Conservation (phyloP, 2,113 vertebrate species). For the Buteo buteo region DNA sequence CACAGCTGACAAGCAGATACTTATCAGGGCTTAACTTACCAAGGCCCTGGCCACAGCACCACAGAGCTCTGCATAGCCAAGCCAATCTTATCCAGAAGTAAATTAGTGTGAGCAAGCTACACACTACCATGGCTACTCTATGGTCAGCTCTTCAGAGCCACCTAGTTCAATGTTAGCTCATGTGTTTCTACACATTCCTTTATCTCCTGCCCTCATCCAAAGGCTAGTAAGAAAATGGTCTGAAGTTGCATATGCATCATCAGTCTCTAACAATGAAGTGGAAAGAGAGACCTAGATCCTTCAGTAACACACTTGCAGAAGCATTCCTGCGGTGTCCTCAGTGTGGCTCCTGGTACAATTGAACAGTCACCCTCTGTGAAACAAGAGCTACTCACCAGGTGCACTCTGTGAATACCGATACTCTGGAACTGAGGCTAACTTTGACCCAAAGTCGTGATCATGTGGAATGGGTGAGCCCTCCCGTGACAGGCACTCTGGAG, state of each 20-base stretch:
- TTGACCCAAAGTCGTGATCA: constrained; percentile 90
- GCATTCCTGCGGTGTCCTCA: background rate
- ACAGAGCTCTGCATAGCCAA: background rate
- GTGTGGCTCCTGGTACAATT: fast-evolving
- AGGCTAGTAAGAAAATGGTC: background rate
- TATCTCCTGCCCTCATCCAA: background rate
- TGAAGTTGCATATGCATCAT: background rate
- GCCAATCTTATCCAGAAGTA: background rate
- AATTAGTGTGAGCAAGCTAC: background rate
- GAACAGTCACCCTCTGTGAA: background rate
- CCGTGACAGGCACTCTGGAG: constrained; percentile 93
- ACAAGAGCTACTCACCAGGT: constrained; percentile 79
- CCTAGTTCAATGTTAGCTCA: background rate
- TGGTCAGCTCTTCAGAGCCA: background rate
- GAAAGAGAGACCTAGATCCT: background rate
- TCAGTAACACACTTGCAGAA: background rate
- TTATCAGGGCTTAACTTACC: background rate
- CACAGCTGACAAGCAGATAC: background rate
- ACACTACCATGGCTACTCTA: background rate
- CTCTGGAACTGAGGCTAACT: constrained; percentile 92
- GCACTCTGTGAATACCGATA: constrained; percentile 96
- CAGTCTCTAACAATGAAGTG: background rate
- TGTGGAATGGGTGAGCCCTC: constrained; percentile 94
- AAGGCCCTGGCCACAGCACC: background rate
- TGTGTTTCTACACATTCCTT: background rate